Evolutionary conservation across 2,888 invertebrate species (phyloP).

Genomic region (Panzeria rudis): DNA sequence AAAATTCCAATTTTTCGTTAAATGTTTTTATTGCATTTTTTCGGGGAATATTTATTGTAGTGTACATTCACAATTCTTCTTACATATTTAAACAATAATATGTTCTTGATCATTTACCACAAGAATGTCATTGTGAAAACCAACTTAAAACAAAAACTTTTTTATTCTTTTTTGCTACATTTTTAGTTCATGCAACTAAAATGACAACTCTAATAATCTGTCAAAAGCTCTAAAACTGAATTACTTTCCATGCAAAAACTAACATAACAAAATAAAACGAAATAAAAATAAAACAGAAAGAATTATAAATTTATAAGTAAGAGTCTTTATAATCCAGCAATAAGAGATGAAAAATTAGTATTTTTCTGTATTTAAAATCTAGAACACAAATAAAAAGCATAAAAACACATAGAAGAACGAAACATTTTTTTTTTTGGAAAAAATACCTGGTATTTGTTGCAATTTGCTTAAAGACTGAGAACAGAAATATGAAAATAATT

Average conservation of each 20-base stretch:
- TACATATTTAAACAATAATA: constrained; percentile 9
- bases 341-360: constrained; percentile 56
- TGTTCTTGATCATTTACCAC: constrained; percentile 44
- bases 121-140: constrained; percentile 33
- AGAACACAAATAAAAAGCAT: constrained; percentile 24
- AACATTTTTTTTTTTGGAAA: constrained; percentile 47
- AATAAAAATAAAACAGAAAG: constrained; percentile 24
- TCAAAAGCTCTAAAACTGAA: constrained; percentile 53
- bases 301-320: constrained; percentile 24
- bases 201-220: constrained; percentile 68
- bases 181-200: constrained; percentile 53
- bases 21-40: no score
- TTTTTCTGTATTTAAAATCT: constrained; percentile 39
- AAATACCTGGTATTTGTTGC: constrained; percentile 61
- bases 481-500: constrained; percentile 35
- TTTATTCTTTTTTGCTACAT: constrained; percentile 20
- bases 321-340: constrained; percentile 26
- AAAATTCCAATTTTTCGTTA: no score
- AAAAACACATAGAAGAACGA: constrained; percentile 4
- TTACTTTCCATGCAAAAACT: constrained; percentile 43
- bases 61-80: not conserved
- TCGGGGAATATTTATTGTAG: not conserved
- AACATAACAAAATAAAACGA: constrained; percentile 29
- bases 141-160: constrained; percentile 19
- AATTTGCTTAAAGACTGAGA: constrained; percentile 56